Conservation (phyloP, 2,888 invertebrate species). For the Cosmorhoe ocellata region DNA sequence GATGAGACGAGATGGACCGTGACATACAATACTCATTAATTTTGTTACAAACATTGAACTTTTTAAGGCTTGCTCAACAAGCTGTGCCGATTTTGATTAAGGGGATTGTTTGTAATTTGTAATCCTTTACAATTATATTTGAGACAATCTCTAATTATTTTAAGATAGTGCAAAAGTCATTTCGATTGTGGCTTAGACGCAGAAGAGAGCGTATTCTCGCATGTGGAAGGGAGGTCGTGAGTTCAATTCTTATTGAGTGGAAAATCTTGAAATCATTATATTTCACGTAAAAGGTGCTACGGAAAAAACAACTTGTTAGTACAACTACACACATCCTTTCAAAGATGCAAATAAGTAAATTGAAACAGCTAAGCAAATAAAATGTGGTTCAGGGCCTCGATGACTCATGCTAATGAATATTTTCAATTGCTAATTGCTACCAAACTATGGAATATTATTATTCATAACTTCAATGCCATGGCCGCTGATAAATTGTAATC, state of each 20-base stretch:
- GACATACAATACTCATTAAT: slow-evolving; percentile 23
- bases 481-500: slow-evolving; percentile 11
- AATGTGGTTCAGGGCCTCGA: slow-evolving; percentile 27
- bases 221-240: too few species aligned
- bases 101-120: too few species aligned
- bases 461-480: slow-evolving; percentile 29
- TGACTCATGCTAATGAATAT: slow-evolving; percentile 30
- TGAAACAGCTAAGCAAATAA: slow-evolving; percentile 20
- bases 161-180: too few species aligned
- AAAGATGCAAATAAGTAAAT: neutral
- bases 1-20: slow-evolving; percentile 20
- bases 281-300: too few species aligned
- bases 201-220: too few species aligned
- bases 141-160: too few species aligned
- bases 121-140: too few species aligned
- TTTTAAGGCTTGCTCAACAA: slow-evolving; percentile 23
- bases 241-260: too few species aligned
- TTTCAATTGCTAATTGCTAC: slow-evolving; percentile 18
- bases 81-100: slow-evolving; percentile 13
- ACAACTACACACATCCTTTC: neutral
- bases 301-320: neutral
- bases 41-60: slow-evolving; percentile 23
- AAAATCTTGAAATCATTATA: too few species aligned
- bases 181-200: too few species aligned
- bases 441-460: slow-evolving; percentile 2